phyloP scores from a whole-genome alignment of 2,113 vertebrate genomes.

The Nannobrachium achirus region DNA sequence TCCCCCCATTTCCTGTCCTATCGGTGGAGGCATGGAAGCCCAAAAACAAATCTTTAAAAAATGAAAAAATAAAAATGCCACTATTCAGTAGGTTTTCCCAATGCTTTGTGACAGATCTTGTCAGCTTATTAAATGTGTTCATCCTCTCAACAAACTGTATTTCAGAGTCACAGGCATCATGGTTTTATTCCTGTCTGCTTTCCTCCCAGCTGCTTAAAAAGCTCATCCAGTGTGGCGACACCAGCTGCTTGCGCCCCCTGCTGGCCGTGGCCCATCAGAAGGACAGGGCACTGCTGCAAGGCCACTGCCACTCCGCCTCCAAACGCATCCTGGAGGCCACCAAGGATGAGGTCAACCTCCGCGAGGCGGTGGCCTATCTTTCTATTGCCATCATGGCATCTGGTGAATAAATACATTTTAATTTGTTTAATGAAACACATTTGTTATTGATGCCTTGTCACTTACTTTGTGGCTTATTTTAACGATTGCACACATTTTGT shows the following conservation, averaged over 20 bases:
- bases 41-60: no score
- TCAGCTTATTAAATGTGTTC: neutral
- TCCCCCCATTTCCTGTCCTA: no score
- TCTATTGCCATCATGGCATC: conserved; percentile 92
- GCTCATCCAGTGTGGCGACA: conserved; percentile 84
- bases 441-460: conserved; percentile 1
- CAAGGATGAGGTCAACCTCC: conserved; percentile 71
- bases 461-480: no score
- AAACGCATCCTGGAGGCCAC: conserved; percentile 79
- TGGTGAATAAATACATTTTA: conserved; percentile 70
- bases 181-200: neutral
- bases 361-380: conserved; percentile 88
- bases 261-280: conserved; percentile 82
- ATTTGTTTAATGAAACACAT: neutral
- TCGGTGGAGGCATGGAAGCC: no score
- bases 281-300: conserved; percentile 81
- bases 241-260: conserved; percentile 86
- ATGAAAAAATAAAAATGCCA: no score
- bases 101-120: neutral
- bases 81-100: no score
- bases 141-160: neutral
- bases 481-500: no score
- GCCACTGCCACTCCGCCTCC: conserved; percentile 84
- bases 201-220: conserved; percentile 87
- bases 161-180: neutral